Evolutionary conservation across 1,140 invertebrate species (phyloP).

Genomic region (Brachionus manjavacas): DNA sequence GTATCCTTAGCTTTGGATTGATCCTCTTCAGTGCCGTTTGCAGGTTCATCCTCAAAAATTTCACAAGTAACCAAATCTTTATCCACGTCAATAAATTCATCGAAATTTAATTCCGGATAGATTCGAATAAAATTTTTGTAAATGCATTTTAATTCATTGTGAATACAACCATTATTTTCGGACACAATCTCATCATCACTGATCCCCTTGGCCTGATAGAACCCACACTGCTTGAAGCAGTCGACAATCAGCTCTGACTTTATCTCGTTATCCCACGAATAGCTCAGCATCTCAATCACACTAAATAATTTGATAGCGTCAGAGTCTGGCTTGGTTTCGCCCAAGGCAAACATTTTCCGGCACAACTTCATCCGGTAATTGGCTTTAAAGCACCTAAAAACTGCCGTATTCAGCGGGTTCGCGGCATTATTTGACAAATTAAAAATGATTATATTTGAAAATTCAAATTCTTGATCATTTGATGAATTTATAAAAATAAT

Average conservation of each 20-base stretch:
- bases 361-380: slow-evolving; percentile 18
- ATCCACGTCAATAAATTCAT: background rate
- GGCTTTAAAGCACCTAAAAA: background rate
- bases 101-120: background rate
- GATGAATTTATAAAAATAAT: background rate
- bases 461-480: background rate
- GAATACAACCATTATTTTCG: background rate
- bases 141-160: background rate
- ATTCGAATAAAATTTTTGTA: background rate
- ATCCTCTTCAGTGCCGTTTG: background rate
- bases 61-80: background rate
- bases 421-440: background rate
- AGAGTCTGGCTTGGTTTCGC: background rate
- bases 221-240: background rate
- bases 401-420: background rate
- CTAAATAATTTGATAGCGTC: background rate
- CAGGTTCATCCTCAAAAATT: background rate
- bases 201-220: background rate
- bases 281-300: slow-evolving; percentile 1
- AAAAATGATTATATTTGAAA: background rate
- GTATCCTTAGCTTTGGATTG: background rate
- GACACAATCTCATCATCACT: background rate
- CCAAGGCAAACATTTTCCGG: background rate
- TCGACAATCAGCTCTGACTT: background rate
- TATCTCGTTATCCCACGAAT: slow-evolving; percentile 13